These are phyloP conservation scores for Bathynomus jamesi DNA, from an alignment of 1,140 invertebrate genomes.

Conservation along the genomic window DNA sequence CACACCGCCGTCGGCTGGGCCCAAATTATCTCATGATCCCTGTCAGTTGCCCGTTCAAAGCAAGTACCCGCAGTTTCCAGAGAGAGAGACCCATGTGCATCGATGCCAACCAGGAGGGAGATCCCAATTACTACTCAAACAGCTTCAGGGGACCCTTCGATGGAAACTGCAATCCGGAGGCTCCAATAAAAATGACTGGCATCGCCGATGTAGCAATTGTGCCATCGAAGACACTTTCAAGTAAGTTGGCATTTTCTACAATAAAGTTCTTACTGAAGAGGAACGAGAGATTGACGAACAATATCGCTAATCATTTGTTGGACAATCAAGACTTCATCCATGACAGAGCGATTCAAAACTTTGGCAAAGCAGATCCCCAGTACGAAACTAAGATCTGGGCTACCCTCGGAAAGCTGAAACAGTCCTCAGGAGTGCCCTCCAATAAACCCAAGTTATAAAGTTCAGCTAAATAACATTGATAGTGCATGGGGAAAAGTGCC, in stretches of 20 bases:
- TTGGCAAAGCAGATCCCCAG: conserved; percentile 23
- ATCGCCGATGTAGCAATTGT: conserved; percentile 60
- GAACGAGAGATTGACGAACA: conserved; percentile 65
- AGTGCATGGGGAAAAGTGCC: too few species aligned
- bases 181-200: conserved; percentile 43
- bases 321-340: conserved; percentile 77
- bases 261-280: conserved; percentile 55
- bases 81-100: conserved; percentile 70
- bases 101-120: conserved; percentile 51
- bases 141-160: conserved; percentile 58
- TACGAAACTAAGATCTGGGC: conserved; percentile 18
- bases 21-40: conserved; percentile 86
- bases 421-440: too few species aligned
- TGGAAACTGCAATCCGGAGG: conserved; percentile 39
- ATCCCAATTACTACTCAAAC: conserved; percentile 93
- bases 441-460: too few species aligned
- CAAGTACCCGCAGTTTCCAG: conserved; percentile 64
- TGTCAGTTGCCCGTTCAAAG: conserved; percentile 82
- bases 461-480: too few species aligned
- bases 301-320: conserved; percentile 69
- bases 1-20: conserved; percentile 86
- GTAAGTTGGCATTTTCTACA: conserved; percentile 74
- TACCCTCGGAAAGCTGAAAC: conserved; percentile 14
- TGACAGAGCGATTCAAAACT: conserved; percentile 39
- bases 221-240: conserved; percentile 82